Evolutionary conservation across 2,888 invertebrate species (phyloP), one percentile per base, ranked within the genome.

Genomic region (Cryptosula pallasiana): DNA sequence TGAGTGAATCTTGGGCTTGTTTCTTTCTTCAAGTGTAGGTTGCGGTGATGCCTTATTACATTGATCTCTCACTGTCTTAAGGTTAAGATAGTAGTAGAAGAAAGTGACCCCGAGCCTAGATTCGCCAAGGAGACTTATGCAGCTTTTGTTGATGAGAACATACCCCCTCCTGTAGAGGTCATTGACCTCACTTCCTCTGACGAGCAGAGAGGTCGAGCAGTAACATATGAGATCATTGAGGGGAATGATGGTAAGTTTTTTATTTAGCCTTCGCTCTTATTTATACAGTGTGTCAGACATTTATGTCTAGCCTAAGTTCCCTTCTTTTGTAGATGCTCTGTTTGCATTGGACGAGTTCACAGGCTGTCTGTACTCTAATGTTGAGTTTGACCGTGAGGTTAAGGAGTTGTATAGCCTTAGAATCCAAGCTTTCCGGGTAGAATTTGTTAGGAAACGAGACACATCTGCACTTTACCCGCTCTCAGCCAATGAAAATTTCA

Each of bases 61-160:
- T n/a, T n/a, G n/a, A n/a, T n/a, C n/a, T n/a, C n/a, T n/a, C n/a
- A n/a, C n/a, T n/a, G n/a, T n/a, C n/a, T n/a, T n/a, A 27, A 63
- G 63, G 63, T 63, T 16, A 63, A 63, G 32, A n/a, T 63, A 13
- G 32, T 63, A 5, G 32, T 63, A 5, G 63, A 63, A 16, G 63
- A 63, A 27, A 63, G 63, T 63, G 63, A 63, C 34, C 63, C 63
- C 27, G 32, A 13, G 32, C 63, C 63, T 3, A 2, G 63, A 27
- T 63, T 63, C 27, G 63, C 63, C 27, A 63, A 32, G n/a, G 63
- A 63, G 34, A 32, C 63, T 9, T 63, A 63, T 63, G 63, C 63
- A 29, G 63, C 2, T 13, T 63, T 25, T 63, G 27, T 63, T 32
- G 63, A 63, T 63, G 63, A 63, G 63, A 63, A 63, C 32, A 16